Base-by-base conservation (phyloP, 2,888 invertebrate genomes). In the Noctua comes region DNA sequence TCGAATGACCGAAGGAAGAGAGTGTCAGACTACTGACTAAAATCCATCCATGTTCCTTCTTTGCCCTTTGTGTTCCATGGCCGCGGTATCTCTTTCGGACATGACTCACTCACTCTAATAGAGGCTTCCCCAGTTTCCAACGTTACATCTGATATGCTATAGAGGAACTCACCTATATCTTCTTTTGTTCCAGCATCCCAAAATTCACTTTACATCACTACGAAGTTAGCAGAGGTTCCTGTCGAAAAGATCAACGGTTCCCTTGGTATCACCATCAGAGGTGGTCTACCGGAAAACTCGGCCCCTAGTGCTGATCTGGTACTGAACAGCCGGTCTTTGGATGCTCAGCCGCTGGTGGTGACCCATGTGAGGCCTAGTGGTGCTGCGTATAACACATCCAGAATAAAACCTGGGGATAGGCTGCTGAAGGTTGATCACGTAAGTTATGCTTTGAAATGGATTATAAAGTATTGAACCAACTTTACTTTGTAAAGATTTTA, bases 341-440 rank as follows among this genome's bases (percentile, higher is more conserved):
- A 97, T 36, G 96, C 97, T 0, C 97, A 98, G 86, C 99, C 99
- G 0, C 95, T 99, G 86, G 98, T 99, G 10, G 98, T 99, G 59
- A 99, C 99, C 0, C 98, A 99, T 90, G 98, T 99, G 10, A 97
- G 99, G 86, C 98, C 98, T 18, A 98, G 98, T 75, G 99, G 99
- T 0, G 98, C 99, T 0, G 99, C 99, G 5, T 98, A 99, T 86
- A 98, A 98, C 91, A 98, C 98, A 79, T 99, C 99, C 0, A 98
- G 99, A 83, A 98, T 99, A 85, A 98, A 99, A 93, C 98, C 98
- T 51, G 99, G 99, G 5, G 99, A 99, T 94, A 97, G 99, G 43
- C 96, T 99, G 46, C 92, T 99, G 80, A 98, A 98, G 87, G 98
- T 99, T 73, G 99, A 99, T 94, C 98, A 98, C 93, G 97, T 97